Evolutionary conservation across 2,113 vertebrate genomes (phyloP).

Genomic region (Cyphomyrus plagiostoma): DNA sequence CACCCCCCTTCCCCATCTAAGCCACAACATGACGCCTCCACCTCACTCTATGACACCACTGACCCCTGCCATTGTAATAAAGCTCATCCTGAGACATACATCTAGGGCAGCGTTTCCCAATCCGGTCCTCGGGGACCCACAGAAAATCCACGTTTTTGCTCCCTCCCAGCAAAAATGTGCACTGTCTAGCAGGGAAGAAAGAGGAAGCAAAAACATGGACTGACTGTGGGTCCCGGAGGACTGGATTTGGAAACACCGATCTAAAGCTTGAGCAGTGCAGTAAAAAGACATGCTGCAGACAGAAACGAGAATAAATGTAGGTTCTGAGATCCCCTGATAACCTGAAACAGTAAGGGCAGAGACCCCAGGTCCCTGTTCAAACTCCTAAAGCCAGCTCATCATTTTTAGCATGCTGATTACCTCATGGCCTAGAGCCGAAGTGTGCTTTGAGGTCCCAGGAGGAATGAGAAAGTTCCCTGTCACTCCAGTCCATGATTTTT

Average conservation of each 20-base stretch:
- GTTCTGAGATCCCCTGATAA: background rate
- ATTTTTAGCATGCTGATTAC: background rate
- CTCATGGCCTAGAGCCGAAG: background rate
- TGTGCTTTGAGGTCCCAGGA: background rate
- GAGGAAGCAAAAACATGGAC: too few species aligned
- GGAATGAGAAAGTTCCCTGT: background rate
- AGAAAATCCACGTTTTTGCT: background rate
- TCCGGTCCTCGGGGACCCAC: background rate
- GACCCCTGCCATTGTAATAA: background rate
- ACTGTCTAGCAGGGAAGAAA: too few species aligned
- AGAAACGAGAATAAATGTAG: background rate
- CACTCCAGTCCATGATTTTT: background rate
- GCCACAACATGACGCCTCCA: background rate
- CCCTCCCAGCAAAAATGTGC: too few species aligned
- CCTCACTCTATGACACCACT: background rate
- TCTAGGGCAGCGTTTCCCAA: background rate
- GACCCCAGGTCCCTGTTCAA: background rate
- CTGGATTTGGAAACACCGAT: too few species aligned
- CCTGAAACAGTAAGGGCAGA: background rate
- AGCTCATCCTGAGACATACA: background rate
- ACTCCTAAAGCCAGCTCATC: background rate
- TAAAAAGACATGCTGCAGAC: background rate
- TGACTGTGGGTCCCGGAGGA: too few species aligned
- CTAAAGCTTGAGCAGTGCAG: background rate
- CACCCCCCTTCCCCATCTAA: background rate